A percentile compares a stretch with the other conserved stretches of the same genome.
phyloP scores from a whole-genome alignment of 2,797 vertebrate species.

The Sciurus carolinensis region DNA sequence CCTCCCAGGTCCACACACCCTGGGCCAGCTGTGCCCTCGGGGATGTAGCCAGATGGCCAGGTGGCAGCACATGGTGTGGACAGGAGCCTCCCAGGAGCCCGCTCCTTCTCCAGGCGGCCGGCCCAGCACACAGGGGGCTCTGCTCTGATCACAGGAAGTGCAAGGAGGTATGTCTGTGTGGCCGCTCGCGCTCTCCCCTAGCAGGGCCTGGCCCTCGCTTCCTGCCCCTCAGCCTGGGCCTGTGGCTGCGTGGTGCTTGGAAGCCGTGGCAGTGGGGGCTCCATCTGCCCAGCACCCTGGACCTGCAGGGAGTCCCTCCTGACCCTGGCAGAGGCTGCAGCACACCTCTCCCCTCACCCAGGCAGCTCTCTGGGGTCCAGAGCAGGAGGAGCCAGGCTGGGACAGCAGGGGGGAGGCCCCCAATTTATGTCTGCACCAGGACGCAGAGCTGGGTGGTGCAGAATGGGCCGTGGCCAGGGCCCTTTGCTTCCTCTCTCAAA shows the following conservation, averaged over 20 bases:
- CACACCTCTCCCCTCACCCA: accelerated
- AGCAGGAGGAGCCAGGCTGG: neutral
- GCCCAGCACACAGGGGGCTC: no score
- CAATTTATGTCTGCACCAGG: neutral
- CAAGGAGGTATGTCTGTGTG: no score
- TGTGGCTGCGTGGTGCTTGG: accelerated
- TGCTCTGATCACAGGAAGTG: no score
- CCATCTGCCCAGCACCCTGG: neutral
- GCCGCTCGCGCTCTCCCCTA: no score
- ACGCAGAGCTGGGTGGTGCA: no score
- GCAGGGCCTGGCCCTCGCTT: neutral
- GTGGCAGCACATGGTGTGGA: no score
- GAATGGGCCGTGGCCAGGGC: neutral
- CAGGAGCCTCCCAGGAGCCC: no score
- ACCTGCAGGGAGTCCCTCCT: neutral
- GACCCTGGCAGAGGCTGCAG: neutral
- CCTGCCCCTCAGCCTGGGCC: accelerated
- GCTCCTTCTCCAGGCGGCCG: no score
- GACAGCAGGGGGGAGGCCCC: neutral
- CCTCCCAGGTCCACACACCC: accelerated
- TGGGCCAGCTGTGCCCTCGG: no score
- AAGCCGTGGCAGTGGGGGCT: neutral
- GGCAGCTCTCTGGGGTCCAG: neutral
- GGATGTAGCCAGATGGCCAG: no score
- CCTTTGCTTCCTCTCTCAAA: neutral